Conservation (phyloP, 2,888 invertebrate genomes). For the Brachyptera risi region DNA sequence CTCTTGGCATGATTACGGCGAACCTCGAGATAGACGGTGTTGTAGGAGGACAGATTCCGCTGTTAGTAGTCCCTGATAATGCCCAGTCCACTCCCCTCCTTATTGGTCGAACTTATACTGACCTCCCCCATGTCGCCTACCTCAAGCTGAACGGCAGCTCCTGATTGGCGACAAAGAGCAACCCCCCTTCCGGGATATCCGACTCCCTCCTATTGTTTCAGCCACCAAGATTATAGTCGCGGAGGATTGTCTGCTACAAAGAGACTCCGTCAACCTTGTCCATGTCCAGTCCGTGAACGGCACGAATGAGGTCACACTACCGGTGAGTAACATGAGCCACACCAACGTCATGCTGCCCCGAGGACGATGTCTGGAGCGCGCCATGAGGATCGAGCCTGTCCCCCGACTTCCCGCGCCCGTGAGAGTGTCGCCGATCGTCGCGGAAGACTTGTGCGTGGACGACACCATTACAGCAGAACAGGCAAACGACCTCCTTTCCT, state of each 20-base stretch:
- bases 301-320: no score
- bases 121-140: neutral
- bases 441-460: neutral
- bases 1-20: neutral
- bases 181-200: neutral
- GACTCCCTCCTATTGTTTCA: neutral
- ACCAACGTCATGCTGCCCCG: no score
- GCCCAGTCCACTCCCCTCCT: neutral
- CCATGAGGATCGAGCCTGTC: neutral
- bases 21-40: neutral
- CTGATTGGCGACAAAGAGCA: neutral
- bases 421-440: neutral
- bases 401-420: neutral
- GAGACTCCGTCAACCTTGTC: no score
- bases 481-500: neutral
- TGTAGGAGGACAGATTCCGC: neutral
- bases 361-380: neutral
- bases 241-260: neutral
- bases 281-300: no score
- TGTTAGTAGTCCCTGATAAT: neutral
- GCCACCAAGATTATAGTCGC: neutral
- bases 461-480: neutral
- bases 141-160: neutral
- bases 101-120: neutral
- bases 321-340: no score